Base-by-base conservation (phyloP, 2,797 vertebrate species). In the Anableps anableps region DNA sequence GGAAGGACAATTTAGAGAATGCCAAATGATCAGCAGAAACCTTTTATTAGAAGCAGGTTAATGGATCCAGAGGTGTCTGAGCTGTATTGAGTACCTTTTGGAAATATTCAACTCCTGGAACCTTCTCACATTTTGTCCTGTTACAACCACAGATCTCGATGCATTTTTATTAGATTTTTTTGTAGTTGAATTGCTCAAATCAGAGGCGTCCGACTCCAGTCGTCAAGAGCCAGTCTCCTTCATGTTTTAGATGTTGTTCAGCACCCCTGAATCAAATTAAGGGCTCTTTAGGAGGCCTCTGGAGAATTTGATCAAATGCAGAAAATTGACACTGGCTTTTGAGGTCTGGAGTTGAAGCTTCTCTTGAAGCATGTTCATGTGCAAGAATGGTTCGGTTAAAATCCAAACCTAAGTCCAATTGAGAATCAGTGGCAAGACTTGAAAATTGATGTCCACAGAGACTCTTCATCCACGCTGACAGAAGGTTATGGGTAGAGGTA, bases 11-110 rank as follows among this genome's bases (percentile, higher is more conserved):
- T 74, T 70, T 76, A 68, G 79, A 58, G 62, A 36, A 17, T 64
- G 17, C 17, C 62, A 38, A 8, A 7, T 62, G 34, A 64, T 84
- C 82, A 73, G 78, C 83, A 80, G 48, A 51, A 55, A 53, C 48
- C 29, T 23, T 21, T 86, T 75, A 79, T 85, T 81, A 36, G 29
- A 76, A 79, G 34, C 83, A 14, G 34, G 13, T 38, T 38, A 50
- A 36, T 81, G 78, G 75, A 86, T 72, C 78, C 81, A 70, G 14
- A 47, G 2, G 41, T n/a, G 41, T 47, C n/a, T 36, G 4, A 34
- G 14, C 50, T 55, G 23, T 3, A 53, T 53, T 23, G 4, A 50
- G 48, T 17, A 23, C 45, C 45, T 66, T 11, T 17, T 66, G 9
- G 8, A 38, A 21, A 1, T 43, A 14, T 43, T 5, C 29, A 60